Base-by-base conservation (phyloP, 1,140 invertebrate genomes). In the Dufourea novaeangliae region DNA sequence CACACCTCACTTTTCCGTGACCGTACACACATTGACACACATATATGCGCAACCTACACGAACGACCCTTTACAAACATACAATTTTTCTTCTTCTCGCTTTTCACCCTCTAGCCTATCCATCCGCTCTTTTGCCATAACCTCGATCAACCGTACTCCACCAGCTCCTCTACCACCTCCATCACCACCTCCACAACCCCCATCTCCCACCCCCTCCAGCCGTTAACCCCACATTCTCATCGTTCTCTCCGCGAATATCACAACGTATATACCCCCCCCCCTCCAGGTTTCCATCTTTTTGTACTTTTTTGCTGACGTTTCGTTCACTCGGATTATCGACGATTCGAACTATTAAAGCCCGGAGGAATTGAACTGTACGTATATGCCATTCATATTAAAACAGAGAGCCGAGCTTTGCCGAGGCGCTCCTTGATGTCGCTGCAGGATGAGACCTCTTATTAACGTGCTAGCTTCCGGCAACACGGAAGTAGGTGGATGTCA, bases 331-430 rank as follows among this genome's bases (percentile, higher is more conserved):
- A 86, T 86, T 86, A 86, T 86, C 83, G 84, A 86, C 69, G 63
- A 82, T 86, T 86, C 84, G 80, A 82, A 69, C 77, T 77, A 78
- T 86, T 86, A 85, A 69, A 82, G 75, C 83, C 75, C 70, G 50
- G 67, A 72, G 66, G 79, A 83, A 69, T 78, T 67, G 69, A 50
- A 75, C 79, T 37, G 62, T 76, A 76, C n/a, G n/a, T 50, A 50
- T 79, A 67, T 17, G 66, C 54, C 57, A 63, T 82, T 72, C 69
- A 72, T 79, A 85, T 82, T 85, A 80, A 85, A 85, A 67, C 62
- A 56, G 61, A 61, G 61, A 61, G 66, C n/a, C 50, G 39, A 46
- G 69, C 56, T 72, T 70, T 78, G 27, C 44, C 25, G 41, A n/a
- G n/a, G 32, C 54, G 59, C 59, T 56, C 68, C 73, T 50, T 69